These are phyloP conservation scores for Danio aesculapii DNA, from an alignment of 2,797 vertebrate species.

Conservation along the genomic window DNA sequence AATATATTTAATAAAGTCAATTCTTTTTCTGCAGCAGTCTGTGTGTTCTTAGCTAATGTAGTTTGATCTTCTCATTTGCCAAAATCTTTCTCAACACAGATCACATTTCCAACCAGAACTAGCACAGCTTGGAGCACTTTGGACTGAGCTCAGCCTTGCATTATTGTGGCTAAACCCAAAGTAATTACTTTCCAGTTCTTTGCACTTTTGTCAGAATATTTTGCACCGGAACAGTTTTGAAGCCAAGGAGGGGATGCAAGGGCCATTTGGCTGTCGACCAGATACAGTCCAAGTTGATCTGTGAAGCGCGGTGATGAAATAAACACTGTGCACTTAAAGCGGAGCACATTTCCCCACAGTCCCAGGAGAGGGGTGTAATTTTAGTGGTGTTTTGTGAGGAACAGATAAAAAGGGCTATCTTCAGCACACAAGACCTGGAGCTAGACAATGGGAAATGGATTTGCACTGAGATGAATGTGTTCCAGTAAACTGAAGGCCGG, in stretches of 20 bases:
- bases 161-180: constrained; percentile 39
- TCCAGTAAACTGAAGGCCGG: constrained; percentile 16
- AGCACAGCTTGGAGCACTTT: constrained; percentile 24
- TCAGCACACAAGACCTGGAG: constrained; percentile 54
- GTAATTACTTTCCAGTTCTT: constrained; percentile 35
- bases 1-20: background rate
- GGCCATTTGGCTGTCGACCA: constrained; percentile 37
- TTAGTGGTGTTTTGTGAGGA: constrained; percentile 49
- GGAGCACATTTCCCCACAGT: constrained; percentile 26
- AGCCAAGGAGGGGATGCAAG: constrained; percentile 10
- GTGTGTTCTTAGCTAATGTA: background rate
- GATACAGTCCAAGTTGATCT: constrained; percentile 26
- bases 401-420: constrained; percentile 57
- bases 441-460: constrained; percentile 44
- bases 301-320: constrained; percentile 21
- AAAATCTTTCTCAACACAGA: constrained; percentile 14
- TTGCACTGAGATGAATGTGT: constrained; percentile 37
- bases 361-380: constrained; percentile 46
- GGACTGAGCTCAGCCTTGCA: constrained; percentile 3
- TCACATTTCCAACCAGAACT: constrained; percentile 4
- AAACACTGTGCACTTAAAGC: constrained; percentile 30
- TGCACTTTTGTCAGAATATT: constrained; percentile 30
- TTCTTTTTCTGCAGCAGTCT: background rate
- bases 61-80: background rate
- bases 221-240: background rate